Conservation (phyloP, 30 jellyfish, hydroid and myxozoan species). For the Haliclystus octoradiatus region DNA sequence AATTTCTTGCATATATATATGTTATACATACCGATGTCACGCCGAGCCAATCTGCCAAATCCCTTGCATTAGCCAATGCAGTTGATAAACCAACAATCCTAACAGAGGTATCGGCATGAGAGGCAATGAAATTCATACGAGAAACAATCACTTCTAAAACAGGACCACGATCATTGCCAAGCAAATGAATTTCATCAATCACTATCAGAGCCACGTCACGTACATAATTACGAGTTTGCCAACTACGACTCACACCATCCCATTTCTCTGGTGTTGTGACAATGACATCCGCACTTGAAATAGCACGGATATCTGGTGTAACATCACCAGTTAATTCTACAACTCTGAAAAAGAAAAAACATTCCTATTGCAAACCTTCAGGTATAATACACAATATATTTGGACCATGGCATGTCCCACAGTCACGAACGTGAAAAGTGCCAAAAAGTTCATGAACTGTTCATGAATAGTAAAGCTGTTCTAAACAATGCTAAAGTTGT, state of each 20-base stretch:
- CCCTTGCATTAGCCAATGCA: slow-evolving; percentile 98
- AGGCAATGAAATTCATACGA: slow-evolving; percentile 82
- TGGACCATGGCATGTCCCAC: no score
- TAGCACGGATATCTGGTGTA: slow-evolving; percentile 94
- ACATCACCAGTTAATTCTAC: slow-evolving; percentile 99
- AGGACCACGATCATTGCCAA: slow-evolving; percentile 99
- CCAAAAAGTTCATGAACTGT: no score
- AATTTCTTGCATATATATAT: no score
- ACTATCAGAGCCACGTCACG: slow-evolving; percentile 72
- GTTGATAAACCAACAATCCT: slow-evolving; percentile 95
- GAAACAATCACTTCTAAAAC: slow-evolving; percentile 96
- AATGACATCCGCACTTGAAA: slow-evolving; percentile 87
- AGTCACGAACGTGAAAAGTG: no score
- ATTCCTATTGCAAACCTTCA: no score
- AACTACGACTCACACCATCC: slow-evolving; percentile 98
- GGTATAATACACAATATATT: no score
- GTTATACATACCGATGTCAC: slow-evolving; percentile 51
- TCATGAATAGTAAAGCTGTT: no score
- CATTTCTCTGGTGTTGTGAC: slow-evolving; percentile 99
- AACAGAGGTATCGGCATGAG: slow-evolving; percentile 65
- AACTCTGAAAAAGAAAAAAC: slow-evolving; percentile 34
- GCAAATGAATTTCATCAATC: slow-evolving; percentile 93
- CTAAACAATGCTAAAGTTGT: no score
- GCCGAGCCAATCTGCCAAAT: slow-evolving; percentile 98
- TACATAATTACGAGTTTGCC: slow-evolving; percentile 97